phyloP scores from a whole-genome alignment of 2,888 invertebrate genomes.

The Mactromeris polynyma region DNA sequence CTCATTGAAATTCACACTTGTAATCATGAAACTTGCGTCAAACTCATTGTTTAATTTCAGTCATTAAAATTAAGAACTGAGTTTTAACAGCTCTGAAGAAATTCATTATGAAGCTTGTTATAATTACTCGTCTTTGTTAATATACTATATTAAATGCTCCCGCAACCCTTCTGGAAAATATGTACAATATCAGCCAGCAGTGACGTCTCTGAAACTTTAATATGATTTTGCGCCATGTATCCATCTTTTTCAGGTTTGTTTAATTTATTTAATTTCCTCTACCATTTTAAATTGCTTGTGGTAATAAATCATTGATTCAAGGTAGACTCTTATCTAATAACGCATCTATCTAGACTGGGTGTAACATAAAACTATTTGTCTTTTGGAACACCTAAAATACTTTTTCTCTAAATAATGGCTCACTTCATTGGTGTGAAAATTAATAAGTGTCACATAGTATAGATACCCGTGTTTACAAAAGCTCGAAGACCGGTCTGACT shows the following conservation, averaged over 20 bases:
- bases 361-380: conserved; percentile 46
- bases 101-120: too few relatives aligned
- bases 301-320: conserved; percentile 28
- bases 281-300: conserved; percentile 29
- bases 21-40: too few relatives aligned
- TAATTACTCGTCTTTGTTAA: too few relatives aligned
- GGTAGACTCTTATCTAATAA: conserved; percentile 7
- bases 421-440: conserved; percentile 38
- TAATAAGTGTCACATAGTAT: conserved; percentile 37
- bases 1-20: too few relatives aligned
- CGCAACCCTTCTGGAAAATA: too few relatives aligned
- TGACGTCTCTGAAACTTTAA: not conserved
- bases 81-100: too few relatives aligned
- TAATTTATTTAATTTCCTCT: conserved; percentile 36
- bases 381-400: conserved; percentile 24
- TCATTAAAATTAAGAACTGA: too few relatives aligned
- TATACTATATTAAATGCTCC: too few relatives aligned
- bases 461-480: conserved; percentile 21
- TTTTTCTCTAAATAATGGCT: conserved; percentile 10
- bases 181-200: not conserved
- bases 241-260: conserved; percentile 1
- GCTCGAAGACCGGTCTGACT: conserved; percentile 27
- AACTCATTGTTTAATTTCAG: too few relatives aligned
- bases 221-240: not conserved
- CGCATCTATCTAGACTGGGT: conserved; percentile 3